Evolutionary conservation across 2,797 vertebrate genomes (phyloP).

Genomic region (Hypotaenidia okinawae): DNA sequence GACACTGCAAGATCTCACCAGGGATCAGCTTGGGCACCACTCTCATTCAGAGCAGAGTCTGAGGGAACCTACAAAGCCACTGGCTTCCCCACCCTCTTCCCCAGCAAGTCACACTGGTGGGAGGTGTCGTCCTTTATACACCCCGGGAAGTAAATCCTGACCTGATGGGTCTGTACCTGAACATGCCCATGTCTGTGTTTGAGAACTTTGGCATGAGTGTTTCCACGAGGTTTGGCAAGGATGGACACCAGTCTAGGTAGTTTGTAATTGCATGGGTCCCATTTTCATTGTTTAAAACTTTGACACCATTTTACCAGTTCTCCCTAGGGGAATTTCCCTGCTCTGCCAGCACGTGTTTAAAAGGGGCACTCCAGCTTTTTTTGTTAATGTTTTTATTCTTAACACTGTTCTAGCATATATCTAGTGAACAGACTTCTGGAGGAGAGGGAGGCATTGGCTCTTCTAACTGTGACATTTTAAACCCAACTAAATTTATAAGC

Average conservation of each 20-base stretch:
- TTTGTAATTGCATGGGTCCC: not conserved
- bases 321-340: constrained; percentile 2
- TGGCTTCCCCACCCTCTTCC: not conserved
- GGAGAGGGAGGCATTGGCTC: not conserved
- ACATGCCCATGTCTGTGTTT: not conserved
- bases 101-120: not conserved
- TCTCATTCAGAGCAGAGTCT: not conserved
- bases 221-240: not conserved
- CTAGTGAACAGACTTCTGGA: not conserved
- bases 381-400: not conserved
- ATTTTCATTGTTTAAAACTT: not conserved
- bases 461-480: not conserved
- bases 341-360: not conserved
- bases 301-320: not conserved
- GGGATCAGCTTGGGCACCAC: not conserved
- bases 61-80: accelerated
- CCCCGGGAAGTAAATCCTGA: not conserved
- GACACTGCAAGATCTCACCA: accelerated
- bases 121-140: not conserved
- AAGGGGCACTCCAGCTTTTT: not conserved
- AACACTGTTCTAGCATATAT: not conserved
- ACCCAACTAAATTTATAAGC: not conserved
- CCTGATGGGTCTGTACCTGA: not conserved
- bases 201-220: not conserved
- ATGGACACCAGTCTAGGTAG: not conserved